Base-by-base conservation (phyloP, 92 coral and sea anemone genomes). In the Bergia sp. region DNA sequence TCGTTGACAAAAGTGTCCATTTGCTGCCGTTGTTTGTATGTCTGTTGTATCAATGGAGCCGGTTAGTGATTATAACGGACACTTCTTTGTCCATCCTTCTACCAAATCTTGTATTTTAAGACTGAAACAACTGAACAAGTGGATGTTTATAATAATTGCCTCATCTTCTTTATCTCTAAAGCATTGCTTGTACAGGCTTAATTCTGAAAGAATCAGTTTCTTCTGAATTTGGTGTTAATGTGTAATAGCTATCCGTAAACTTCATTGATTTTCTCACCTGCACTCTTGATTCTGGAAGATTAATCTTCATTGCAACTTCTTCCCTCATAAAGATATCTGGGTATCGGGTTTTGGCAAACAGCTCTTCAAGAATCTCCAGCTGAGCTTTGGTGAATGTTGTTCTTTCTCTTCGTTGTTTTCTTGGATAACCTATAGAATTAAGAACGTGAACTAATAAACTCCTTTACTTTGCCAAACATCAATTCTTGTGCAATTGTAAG, bases 251-350 rank as follows among this genome's bases (percentile, higher is more conserved):
- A 61, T 16, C 4, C 23, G 5, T 61, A 8, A 1, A 40, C 2
- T 55, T 55, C 12, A 18, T 57, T 57, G 47, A 1, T 15, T 37
- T 77, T 55, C 61, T 78, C 73, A 96, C 99, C 98, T 96, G 99
- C 16, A 96, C 99, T 86, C 99, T 93, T 0, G 99, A 96, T 86
- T 96, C 99, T 55, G 99, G 99, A 47, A 96, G 93, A 77, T 90
- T 96, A 61, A 96, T 96, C 81, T 96, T 96, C 96, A 96, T 95
- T 0, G 99, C 99, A 11, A 96, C 99, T 89, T 96, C 99, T 90
- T 96, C 99, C 76, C 99, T 93, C 99, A 96, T 96, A 57, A 96
- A 96, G 44, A 96, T 96, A 77, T 96, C 99, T 8, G 77, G 77
- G 86, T 97, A 97, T 53, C 98, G 98, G n/a, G 99, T 97, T 90